Conservation (phyloP, 2,113 vertebrate genomes). For the Poecilia latipinna region DNA sequence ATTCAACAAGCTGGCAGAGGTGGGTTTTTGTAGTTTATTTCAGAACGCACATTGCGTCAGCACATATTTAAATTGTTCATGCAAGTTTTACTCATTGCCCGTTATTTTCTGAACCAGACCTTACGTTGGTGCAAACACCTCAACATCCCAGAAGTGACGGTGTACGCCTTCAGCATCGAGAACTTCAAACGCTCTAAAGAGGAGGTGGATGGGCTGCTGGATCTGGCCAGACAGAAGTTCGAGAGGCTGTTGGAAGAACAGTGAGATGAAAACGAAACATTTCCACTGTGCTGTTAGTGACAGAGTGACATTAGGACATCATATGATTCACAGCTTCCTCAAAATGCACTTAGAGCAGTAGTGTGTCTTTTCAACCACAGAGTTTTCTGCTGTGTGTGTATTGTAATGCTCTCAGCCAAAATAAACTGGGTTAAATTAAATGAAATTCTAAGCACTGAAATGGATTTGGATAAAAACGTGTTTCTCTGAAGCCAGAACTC, state of each 20-base stretch:
- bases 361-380: not conserved
- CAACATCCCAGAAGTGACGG: slow-evolving; percentile 93
- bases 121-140: slow-evolving; percentile 95
- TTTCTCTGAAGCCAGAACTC: not conserved
- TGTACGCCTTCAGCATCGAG: slow-evolving; percentile 98
- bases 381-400: not conserved
- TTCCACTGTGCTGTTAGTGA: slow-evolving; percentile 6
- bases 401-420: not conserved
- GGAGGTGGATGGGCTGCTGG: slow-evolving; percentile 96
- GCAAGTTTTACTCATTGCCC: not conserved
- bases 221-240: slow-evolving; percentile 95
- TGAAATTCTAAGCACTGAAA: not conserved
- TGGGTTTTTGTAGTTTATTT: slow-evolving; percentile 53
- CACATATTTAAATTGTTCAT: not conserved
- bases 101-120: slow-evolving; percentile 74
- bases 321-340: slow-evolving; percentile 54
- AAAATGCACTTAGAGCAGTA: slow-evolving; percentile 17
- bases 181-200: slow-evolving; percentile 96
- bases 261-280: slow-evolving; percentile 78
- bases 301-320: slow-evolving; percentile 12
- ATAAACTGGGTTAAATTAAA: not conserved
- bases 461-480: not conserved
- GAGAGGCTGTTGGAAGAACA: slow-evolving; percentile 89
- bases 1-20: slow-evolving; percentile 96
- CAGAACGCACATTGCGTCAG: not conserved